These are phyloP conservation scores for Trematomus bernacchii DNA, from an alignment of 2,797 vertebrate genomes.

Conservation along the genomic window DNA sequence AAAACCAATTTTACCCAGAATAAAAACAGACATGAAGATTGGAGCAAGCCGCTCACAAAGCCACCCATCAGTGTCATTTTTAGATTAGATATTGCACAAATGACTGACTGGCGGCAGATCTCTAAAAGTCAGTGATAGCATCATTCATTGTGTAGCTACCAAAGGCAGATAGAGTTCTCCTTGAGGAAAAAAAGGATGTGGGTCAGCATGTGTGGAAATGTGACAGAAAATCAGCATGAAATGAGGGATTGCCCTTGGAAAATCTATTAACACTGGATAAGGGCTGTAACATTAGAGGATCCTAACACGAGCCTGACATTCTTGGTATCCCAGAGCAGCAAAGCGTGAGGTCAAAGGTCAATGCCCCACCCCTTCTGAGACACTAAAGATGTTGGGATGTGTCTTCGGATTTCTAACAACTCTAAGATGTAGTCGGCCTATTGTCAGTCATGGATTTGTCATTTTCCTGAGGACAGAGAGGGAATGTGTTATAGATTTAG, in stretches of 20 bases:
- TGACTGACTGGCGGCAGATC: constrained; percentile 24
- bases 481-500: constrained; percentile 72
- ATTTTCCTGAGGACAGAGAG: constrained; percentile 88
- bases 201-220: constrained; percentile 25
- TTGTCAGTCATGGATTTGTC: constrained; percentile 79
- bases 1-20: constrained; percentile 27
- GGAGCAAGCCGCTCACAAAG: constrained; percentile 10
- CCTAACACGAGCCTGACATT: constrained; percentile 52
- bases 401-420: constrained; percentile 69
- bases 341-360: constrained; percentile 66
- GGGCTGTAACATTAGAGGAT: constrained; percentile 39
- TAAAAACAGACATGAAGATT: constrained; percentile 14
- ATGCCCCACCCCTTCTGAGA: constrained; percentile 58
- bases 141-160: constrained; percentile 35
- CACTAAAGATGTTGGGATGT: constrained; percentile 69
- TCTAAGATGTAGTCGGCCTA: constrained; percentile 83
- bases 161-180: constrained; percentile 52
- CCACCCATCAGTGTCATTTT: constrained; percentile 30
- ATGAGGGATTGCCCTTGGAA: constrained; percentile 28
- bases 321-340: constrained; percentile 57
- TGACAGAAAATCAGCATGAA: constrained; percentile 29
- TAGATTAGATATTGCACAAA: constrained; percentile 52
- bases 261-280: constrained; percentile 47
- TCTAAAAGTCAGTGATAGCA: constrained; percentile 33
- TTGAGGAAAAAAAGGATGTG: constrained; percentile 21